Conservation (phyloP, 1,140 invertebrate species). For the Papilio xuthus region DNA sequence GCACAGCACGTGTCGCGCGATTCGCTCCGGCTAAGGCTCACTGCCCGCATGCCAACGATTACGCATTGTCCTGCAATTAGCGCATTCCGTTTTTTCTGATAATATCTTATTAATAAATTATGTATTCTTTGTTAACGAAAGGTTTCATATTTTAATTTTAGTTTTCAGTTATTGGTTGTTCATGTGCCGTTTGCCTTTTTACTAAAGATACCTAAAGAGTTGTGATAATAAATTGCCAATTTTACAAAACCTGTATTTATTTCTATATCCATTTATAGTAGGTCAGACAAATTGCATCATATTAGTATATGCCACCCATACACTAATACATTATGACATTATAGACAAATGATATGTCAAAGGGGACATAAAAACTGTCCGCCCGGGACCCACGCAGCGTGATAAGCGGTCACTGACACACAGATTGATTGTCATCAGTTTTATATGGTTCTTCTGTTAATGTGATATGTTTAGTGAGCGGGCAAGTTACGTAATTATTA, state of each 20-base stretch:
- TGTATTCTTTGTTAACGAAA: neutral
- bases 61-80: neutral
- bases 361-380: conserved; percentile 14
- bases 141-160: neutral
- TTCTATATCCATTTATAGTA: neutral
- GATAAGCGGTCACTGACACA: conserved; percentile 13
- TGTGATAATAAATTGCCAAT: neutral
- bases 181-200: neutral
- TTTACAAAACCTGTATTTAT: neutral
- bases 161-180: neutral
- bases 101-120: neutral
- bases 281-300: neutral
- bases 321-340: neutral
- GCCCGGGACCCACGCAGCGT: conserved; percentile 5
- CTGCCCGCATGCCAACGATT: conserved; percentile 5
- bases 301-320: neutral
- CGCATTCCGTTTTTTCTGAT: conserved; percentile 1
- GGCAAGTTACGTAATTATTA: neutral
- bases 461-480: neutral
- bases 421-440: neutral
- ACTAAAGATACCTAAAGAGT: too few species aligned
- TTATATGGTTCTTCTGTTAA: conserved; percentile 4
- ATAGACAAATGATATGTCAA: conserved; percentile 9
- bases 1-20: neutral
- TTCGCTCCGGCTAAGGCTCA: conserved; percentile 1